Evolutionary conservation across 2,888 invertebrate species (phyloP).

Genomic region (Polietes domitor): DNA sequence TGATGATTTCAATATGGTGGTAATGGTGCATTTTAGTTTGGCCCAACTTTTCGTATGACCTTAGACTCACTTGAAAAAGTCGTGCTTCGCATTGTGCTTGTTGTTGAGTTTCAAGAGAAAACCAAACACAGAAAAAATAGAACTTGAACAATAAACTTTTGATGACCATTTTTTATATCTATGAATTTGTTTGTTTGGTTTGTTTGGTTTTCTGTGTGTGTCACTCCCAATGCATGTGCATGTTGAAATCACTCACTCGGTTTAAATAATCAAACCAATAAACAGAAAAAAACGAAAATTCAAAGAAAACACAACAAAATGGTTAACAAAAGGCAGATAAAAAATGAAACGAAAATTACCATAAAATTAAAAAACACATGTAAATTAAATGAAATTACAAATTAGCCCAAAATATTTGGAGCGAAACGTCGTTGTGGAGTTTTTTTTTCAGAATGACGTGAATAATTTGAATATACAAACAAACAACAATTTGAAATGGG

Average conservation of each 20-base stretch:
- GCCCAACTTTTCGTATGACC: too few relatives aligned
- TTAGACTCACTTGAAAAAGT: too few relatives aligned
- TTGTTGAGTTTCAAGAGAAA: neutral
- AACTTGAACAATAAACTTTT: slow-evolving; percentile 16
- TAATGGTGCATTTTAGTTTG: too few relatives aligned
- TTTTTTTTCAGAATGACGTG: neutral
- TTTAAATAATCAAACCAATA: slow-evolving; percentile 8
- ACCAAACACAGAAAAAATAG: neutral
- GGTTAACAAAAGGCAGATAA: too few relatives aligned
- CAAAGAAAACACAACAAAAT: too few relatives aligned
- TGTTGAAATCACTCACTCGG: slow-evolving; percentile 10
- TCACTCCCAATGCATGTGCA: slow-evolving; percentile 14
- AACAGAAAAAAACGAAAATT: neutral
- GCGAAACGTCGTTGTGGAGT: slow-evolving; percentile 4
- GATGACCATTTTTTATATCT: neutral
- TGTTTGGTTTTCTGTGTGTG: neutral
- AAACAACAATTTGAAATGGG: neutral
- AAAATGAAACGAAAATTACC: neutral
- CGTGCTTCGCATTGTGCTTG: too few relatives aligned
- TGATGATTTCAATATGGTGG: too few relatives aligned
- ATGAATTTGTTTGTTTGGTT: too few relatives aligned
- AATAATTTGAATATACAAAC: slow-evolving; percentile 5
- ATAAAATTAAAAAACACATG: slow-evolving; percentile 31
- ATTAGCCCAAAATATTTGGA: slow-evolving; percentile 27
- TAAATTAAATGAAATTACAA: slow-evolving; percentile 37